A percentile compares a stretch with the other conserved stretches of the same genome.
Evolutionary conservation across 2,888 invertebrate genomes (phyloP).

Genomic region (Xanthia togata): DNA sequence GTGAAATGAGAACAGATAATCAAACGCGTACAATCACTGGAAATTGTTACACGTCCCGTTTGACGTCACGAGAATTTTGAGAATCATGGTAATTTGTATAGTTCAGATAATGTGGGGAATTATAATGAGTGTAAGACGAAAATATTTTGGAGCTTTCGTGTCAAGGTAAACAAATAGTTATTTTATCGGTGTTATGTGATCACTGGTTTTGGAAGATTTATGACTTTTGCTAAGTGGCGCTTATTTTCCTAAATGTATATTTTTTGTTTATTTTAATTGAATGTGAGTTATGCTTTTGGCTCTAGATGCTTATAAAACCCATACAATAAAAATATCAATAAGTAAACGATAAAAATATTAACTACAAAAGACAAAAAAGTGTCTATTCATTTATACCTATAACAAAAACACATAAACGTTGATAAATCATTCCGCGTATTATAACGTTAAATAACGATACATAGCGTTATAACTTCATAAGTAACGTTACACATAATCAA

Average conservation of each 20-base stretch:
- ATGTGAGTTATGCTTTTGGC: background rate
- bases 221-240: background rate
- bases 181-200: constrained; percentile 3
- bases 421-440: background rate
- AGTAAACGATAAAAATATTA: background rate
- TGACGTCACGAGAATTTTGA: constrained; percentile 10
- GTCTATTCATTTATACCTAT: background rate
- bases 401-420: background rate
- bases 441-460: background rate
- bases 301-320: background rate
- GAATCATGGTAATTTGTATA: constrained; percentile 29
- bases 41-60: constrained; percentile 35
- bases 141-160: constrained; percentile 23
- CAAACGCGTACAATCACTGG: constrained; percentile 29
- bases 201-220: background rate
- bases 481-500: constrained; percentile 9
- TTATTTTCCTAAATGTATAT: background rate
- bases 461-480: background rate
- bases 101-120: constrained; percentile 29
- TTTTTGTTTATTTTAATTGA: background rate
- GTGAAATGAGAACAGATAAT: constrained; percentile 28
- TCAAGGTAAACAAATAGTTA: constrained; percentile 32
- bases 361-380: background rate
- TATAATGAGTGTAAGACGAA: constrained; percentile 16
- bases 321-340: background rate